A percentile compares a stretch with the other conserved stretches of the same genome.
These are phyloP conservation scores for Cephus rjabovi DNA, from an alignment of 2,888 invertebrate genomes.

Conservation along the genomic window DNA sequence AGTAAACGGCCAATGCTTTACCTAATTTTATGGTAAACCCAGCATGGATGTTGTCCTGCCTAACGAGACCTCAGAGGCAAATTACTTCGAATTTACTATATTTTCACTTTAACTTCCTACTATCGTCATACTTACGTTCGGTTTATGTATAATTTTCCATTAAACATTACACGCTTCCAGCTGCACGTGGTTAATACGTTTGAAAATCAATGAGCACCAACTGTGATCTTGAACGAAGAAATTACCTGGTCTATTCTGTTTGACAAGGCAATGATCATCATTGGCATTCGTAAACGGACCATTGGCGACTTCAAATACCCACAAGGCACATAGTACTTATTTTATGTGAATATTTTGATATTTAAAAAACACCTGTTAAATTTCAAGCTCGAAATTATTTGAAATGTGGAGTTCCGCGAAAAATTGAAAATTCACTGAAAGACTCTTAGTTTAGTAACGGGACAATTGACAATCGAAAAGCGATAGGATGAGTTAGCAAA, in stretches of 20 bases:
- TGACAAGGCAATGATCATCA: not conserved
- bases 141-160: not conserved
- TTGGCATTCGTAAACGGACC: not conserved
- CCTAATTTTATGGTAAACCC: conserved; percentile 34
- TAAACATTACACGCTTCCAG: not conserved
- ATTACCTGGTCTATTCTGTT: not conserved
- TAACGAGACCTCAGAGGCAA: not conserved
- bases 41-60: not conserved
- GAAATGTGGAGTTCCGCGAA: not conserved
- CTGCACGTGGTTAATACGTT: not conserved
- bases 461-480: not conserved
- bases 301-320: not conserved
- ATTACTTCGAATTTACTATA: not conserved
- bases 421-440: not conserved
- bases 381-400: not conserved
- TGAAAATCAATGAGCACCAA: not conserved
- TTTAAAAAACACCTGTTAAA: not conserved
- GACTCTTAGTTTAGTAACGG: not conserved
- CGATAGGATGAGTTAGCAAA: not conserved
- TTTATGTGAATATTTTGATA: not conserved
- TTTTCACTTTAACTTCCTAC: not conserved
- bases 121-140: not conserved
- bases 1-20: conserved; percentile 41
- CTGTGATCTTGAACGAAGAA: not conserved
- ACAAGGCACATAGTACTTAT: not conserved